A percentile compares a stretch with the other conserved stretches of the same genome.
phyloP scores from a whole-genome alignment of 1,140 invertebrate genomes.

The Cotesia chilonis region DNA sequence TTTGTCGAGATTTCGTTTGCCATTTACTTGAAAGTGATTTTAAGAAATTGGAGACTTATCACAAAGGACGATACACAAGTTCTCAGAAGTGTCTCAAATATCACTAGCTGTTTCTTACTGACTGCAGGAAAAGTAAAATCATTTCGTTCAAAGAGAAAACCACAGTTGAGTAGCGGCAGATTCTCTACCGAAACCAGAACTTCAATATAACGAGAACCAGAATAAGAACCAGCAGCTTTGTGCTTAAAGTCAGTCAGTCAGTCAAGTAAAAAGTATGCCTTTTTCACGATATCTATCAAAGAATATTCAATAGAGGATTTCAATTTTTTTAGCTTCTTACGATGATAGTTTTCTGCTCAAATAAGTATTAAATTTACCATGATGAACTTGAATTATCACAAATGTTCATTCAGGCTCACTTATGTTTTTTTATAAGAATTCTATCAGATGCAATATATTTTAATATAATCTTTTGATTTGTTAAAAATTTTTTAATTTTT shows the following conservation, averaged over 20 bases:
- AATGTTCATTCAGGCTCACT: too few species aligned
- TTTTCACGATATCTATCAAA: neutral
- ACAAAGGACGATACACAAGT: slow-evolving; percentile 6
- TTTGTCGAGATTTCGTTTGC: neutral
- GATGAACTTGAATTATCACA: too few species aligned
- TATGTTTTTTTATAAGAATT: too few species aligned
- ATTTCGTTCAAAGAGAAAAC: slow-evolving; percentile 1
- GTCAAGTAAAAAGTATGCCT: neutral
- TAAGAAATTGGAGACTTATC: slow-evolving; percentile 11
- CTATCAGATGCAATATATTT: too few species aligned
- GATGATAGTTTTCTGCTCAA: too few species aligned
- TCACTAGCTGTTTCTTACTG: neutral
- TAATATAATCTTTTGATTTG: too few species aligned
- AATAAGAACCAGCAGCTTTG: neutral
- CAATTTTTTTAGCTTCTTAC: neutral
- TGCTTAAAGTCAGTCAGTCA: neutral
- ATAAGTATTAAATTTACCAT: too few species aligned
- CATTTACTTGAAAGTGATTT: neutral
- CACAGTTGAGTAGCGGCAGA: neutral
- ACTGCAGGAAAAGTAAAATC: neutral
- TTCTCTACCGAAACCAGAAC: too few species aligned
- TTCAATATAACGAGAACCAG: too few species aligned
- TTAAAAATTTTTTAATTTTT: too few species aligned
- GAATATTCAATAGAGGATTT: neutral
- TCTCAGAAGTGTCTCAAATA: slow-evolving; percentile 3